phyloP scores from a whole-genome alignment of 1,140 invertebrate species.

The Caenorhabditis elegans region WBcel235 BX284606.5:2582001-2582500 shows the following conservation, averaged over 20 bases:
- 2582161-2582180: too few relatives aligned
- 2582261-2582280: too few relatives aligned
- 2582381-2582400: constrained; percentile 7
- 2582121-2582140: neutral
- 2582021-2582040: neutral
- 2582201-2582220: too few relatives aligned
- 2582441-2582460: constrained; percentile 23
- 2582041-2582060: neutral
- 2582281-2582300: neutral
- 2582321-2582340: neutral
- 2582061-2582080: neutral
- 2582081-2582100: neutral
- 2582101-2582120: neutral
- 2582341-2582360: neutral
- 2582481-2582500: too few relatives aligned
- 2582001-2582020: neutral
- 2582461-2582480: neutral
- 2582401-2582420: constrained; percentile 21
- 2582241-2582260: too few relatives aligned
- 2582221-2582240: too few relatives aligned
- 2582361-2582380: constrained; percentile 20
- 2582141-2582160: too few relatives aligned
- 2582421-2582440: constrained; percentile 29
- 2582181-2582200: too few relatives aligned
- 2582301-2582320: neutral